Conservation (phyloP, 2,888 invertebrate genomes). For the Drosophila maculinotata region DNA sequence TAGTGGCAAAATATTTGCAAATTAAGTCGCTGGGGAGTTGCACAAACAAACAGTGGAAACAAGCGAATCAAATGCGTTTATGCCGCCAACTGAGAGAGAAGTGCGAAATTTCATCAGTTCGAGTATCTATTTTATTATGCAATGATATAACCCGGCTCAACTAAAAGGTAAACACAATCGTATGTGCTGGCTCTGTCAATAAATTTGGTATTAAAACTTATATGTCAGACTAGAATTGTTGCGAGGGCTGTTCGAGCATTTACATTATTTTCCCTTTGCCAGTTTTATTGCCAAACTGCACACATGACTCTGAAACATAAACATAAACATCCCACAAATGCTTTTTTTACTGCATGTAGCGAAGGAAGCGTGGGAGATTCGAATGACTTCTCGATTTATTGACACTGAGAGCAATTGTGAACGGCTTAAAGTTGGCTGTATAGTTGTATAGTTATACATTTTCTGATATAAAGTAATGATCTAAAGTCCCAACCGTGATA, state of each 20-base stretch:
- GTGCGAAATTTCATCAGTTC: constrained; percentile 37
- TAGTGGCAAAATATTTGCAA: constrained; percentile 72
- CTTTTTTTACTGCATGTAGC: neutral
- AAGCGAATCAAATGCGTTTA: neutral
- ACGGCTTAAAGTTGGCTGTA: no score
- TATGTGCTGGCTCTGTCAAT: constrained; percentile 16
- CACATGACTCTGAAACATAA: neutral
- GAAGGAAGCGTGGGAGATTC: neutral
- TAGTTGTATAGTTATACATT: no score
- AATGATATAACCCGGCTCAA: constrained; percentile 18
- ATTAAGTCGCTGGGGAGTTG: constrained; percentile 69
- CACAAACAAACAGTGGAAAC: neutral
- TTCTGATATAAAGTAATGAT: no score
- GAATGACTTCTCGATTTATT: neutral
- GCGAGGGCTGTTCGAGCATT: constrained; percentile 44
- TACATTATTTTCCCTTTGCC: neutral
- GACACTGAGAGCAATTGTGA: no score
- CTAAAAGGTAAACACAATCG: constrained; percentile 2
- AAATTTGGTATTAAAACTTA: constrained; percentile 45
- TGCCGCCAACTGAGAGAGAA: constrained; percentile 5
- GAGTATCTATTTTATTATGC: constrained; percentile 29
- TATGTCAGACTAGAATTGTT: constrained; percentile 20
- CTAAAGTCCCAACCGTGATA: no score
- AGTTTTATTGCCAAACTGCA: neutral
- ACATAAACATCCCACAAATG: neutral